Conservation (phyloP, 1,140 invertebrate species). For the Acromyrmex charruanus region DNA sequence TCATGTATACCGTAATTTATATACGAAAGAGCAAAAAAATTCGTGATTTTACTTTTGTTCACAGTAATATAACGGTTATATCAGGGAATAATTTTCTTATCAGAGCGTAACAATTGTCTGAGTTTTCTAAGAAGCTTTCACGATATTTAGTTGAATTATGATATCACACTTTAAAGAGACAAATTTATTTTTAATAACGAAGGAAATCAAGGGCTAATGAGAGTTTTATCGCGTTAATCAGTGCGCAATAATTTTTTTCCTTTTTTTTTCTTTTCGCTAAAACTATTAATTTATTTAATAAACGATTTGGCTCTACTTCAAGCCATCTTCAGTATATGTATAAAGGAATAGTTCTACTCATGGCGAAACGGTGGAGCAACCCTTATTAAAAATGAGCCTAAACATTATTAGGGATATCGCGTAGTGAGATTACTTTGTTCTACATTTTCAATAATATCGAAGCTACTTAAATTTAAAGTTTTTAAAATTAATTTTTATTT, state of each 20-base stretch:
- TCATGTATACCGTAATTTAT: not conserved
- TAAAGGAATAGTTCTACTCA: too few relatives aligned
- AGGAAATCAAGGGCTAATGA: too few relatives aligned
- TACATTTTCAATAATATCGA: conserved; percentile 19
- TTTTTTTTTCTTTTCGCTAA: too few relatives aligned
- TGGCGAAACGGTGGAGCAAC: too few relatives aligned
- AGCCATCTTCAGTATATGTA: too few relatives aligned
- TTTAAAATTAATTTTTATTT: not conserved
- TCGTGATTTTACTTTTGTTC: conserved; percentile 17
- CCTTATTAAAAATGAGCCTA: not conserved
- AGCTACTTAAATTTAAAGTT: not conserved
- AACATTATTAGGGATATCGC: not conserved
- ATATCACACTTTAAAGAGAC: not conserved
- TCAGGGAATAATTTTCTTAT: conserved; percentile 6
- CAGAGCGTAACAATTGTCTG: conserved; percentile 24
- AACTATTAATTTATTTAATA: too few relatives aligned
- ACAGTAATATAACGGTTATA: not conserved
- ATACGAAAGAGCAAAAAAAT: not conserved
- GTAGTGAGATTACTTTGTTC: not conserved
- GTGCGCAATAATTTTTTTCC: too few relatives aligned
- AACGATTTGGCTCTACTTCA: too few relatives aligned
- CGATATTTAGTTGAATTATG: not conserved
- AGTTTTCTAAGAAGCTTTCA: conserved; percentile 3
- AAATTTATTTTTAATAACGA: not conserved
- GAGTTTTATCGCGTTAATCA: too few relatives aligned